Conservation (phyloP, 2,888 invertebrate genomes). For the Chromoteleia sp. region DNA sequence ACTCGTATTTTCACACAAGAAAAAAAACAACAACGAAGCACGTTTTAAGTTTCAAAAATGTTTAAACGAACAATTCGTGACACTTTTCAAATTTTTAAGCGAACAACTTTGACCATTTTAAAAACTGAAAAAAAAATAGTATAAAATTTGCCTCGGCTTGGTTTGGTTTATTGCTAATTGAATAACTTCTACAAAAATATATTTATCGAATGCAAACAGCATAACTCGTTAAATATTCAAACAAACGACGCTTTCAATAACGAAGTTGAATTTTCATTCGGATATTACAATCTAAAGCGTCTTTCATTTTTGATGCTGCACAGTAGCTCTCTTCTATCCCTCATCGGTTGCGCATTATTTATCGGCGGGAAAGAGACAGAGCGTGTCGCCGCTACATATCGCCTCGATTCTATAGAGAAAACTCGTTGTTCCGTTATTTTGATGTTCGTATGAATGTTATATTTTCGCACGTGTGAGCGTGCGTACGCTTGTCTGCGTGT, state of each 20-base stretch:
- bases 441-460: slow-evolving; percentile 60
- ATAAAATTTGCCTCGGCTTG: too few relatives aligned
- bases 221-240: slow-evolving; percentile 12
- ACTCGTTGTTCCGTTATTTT: slow-evolving; percentile 68
- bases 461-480: slow-evolving; percentile 26
- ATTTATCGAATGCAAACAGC: neutral
- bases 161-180: too few relatives aligned
- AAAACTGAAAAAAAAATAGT: too few relatives aligned
- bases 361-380: slow-evolving; percentile 42
- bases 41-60: too few relatives aligned
- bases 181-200: too few relatives aligned
- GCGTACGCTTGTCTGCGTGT: neutral
- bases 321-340: slow-evolving; percentile 54
- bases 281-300: slow-evolving; percentile 41
- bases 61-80: too few relatives aligned
- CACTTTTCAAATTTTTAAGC: too few relatives aligned
- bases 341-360: slow-evolving; percentile 51
- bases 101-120: too few relatives aligned
- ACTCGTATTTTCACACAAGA: too few relatives aligned
- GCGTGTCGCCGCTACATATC: slow-evolving; percentile 23
- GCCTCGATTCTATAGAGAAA: slow-evolving; percentile 55
- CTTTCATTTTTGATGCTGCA: slow-evolving; percentile 60
- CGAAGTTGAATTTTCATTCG: slow-evolving; percentile 48
- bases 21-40: too few relatives aligned
- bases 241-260: slow-evolving; percentile 45